These are phyloP conservation scores for Ptilorrhoa leucosticta DNA, from an alignment of 2,113 vertebrate species.

Conservation along the genomic window DNA sequence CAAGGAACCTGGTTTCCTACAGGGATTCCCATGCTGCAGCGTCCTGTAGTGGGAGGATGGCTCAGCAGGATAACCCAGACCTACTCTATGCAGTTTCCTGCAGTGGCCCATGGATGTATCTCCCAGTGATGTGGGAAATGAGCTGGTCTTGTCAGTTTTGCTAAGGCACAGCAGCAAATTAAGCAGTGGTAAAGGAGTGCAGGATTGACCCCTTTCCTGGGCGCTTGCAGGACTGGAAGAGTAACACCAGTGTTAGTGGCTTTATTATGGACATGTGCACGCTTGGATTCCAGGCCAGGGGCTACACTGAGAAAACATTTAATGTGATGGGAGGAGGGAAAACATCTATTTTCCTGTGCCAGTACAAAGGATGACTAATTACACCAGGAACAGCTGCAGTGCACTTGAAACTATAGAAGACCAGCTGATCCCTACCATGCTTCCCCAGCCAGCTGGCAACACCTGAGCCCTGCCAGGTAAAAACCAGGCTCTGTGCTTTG, in stretches of 20 bases:
- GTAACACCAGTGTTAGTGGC: constrained; percentile 15
- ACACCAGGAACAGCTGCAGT: constrained; percentile 2
- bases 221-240: not conserved
- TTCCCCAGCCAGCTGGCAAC: not conserved
- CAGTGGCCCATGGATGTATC: not conserved
- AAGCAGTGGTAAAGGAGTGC: not conserved
- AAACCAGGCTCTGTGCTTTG: constrained; percentile 11
- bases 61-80: not conserved
- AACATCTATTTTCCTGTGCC: not conserved
- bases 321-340: not conserved
- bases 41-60: not conserved
- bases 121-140: not conserved
- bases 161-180: not conserved
- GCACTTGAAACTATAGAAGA: not conserved
- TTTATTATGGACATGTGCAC: constrained; percentile 30
- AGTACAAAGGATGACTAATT: constrained; percentile 19
- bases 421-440: not conserved
- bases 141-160: constrained; percentile 1
- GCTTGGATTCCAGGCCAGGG: constrained; percentile 21
- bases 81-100: not conserved
- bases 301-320: constrained; percentile 33
- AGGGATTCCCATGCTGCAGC: not conserved
- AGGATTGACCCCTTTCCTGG: not conserved
- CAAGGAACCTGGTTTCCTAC: not conserved
- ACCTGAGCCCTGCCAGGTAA: constrained; percentile 20